These are phyloP conservation scores for Eledone cirrhosa DNA, from an alignment of 2,888 invertebrate species.

Conservation along the genomic window DNA sequence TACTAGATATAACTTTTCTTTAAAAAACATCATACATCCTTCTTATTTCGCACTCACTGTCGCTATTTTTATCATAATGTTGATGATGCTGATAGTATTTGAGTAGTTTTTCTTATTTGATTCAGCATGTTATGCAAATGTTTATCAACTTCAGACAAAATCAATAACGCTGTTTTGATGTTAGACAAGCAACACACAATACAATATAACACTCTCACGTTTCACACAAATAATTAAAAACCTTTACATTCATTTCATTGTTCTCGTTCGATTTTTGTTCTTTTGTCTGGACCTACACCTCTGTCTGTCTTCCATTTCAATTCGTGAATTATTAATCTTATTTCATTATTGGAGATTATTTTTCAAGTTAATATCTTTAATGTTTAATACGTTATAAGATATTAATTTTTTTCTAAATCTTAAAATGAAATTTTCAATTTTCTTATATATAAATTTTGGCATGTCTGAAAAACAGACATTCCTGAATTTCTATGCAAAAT, in stretches of 20 bases:
- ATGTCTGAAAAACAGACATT: no score
- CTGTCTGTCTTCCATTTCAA: background rate
- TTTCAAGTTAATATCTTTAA: background rate
- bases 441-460: no score
- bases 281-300: background rate
- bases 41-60: background rate
- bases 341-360: background rate
- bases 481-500: no score
- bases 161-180: background rate
- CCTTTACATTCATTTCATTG: background rate
- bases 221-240: background rate
- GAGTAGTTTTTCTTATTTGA: background rate
- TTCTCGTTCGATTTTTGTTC: background rate
- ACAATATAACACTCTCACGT: background rate
- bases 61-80: background rate
- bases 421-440: no score
- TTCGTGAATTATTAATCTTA: conserved; percentile 11
- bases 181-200: background rate
- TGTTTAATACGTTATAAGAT: background rate
- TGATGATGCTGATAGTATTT: background rate
- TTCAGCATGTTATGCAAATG: background rate
- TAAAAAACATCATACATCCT: background rate
- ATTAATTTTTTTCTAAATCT: no score
- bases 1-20: background rate
- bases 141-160: conserved; percentile 5